These are phyloP conservation scores for Serranus cabrilla DNA, from an alignment of 2,797 vertebrate species.

Conservation along the genomic window DNA sequence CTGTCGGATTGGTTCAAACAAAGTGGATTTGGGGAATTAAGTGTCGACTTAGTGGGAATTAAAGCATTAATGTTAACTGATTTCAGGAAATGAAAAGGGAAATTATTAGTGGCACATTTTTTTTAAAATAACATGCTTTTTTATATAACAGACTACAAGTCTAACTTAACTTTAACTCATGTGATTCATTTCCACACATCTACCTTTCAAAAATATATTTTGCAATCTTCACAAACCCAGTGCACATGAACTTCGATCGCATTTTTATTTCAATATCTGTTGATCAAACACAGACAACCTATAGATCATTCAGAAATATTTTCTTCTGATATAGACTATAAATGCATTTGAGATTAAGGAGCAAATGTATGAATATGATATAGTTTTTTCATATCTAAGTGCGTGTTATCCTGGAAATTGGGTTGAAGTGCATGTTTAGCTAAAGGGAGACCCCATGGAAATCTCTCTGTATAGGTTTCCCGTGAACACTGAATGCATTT, in stretches of 20 bases:
- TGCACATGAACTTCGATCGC: background rate
- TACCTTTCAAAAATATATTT: background rate
- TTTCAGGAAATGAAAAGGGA: too few relatives aligned
- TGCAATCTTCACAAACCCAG: background rate
- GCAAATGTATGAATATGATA: slow-evolving; percentile 34
- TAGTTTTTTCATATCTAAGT: slow-evolving; percentile 51
- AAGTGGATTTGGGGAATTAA: too few relatives aligned
- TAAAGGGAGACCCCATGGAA: slow-evolving; percentile 77
- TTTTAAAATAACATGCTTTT: too few relatives aligned
- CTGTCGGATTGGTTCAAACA: too few relatives aligned
- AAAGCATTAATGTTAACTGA: too few relatives aligned
- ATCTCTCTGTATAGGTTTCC: slow-evolving; percentile 73
- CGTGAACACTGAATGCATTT: slow-evolving; percentile 81
- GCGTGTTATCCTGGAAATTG: slow-evolving; percentile 65
- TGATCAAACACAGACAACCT: slow-evolving; percentile 1
- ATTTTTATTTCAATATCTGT: slow-evolving; percentile 1
- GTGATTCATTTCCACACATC: too few relatives aligned
- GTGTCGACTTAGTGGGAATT: too few relatives aligned
- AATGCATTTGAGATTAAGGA: slow-evolving; percentile 19
- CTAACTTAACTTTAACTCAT: too few relatives aligned
- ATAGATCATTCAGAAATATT: slow-evolving; percentile 6
- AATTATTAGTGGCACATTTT: too few relatives aligned
- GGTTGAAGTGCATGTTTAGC: slow-evolving; percentile 76
- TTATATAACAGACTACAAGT: too few relatives aligned
- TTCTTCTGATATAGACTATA: slow-evolving; percentile 26